Conservation (phyloP, 2,888 invertebrate species). For the Amblyjoppa proteus region DNA sequence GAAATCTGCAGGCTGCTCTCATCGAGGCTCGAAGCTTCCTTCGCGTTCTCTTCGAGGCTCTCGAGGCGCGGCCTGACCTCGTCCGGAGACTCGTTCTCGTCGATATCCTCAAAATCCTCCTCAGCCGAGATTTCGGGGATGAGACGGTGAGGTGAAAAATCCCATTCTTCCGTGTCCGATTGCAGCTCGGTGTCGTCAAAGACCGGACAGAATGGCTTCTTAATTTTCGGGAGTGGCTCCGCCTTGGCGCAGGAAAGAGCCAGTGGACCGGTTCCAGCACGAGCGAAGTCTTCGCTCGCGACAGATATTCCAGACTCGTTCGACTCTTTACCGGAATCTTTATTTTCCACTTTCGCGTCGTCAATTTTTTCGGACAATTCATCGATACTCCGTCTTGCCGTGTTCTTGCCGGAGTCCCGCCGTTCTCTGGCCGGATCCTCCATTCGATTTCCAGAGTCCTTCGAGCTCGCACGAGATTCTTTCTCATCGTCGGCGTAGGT, state of each 20-base stretch:
- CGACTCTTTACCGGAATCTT: neutral
- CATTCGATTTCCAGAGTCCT: neutral
- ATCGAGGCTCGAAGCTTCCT: neutral
- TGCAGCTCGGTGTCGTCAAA: slow-evolving; percentile 67
- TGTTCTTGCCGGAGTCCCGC: neutral
- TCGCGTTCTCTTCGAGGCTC: neutral
- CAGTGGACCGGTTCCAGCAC: neutral
- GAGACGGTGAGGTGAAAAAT: slow-evolving; percentile 21
- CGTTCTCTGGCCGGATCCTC: neutral
- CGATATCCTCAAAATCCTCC: neutral
- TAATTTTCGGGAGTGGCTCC: neutral
- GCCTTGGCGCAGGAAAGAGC: neutral
- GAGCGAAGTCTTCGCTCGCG: neutral
- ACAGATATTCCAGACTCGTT: neutral
- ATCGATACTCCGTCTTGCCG: neutral
- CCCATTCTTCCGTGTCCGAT: slow-evolving; percentile 66
- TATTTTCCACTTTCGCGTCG: neutral
- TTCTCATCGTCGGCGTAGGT: neutral
- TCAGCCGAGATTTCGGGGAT: neutral
- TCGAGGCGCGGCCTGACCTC: neutral
- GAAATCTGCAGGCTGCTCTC: slow-evolving; percentile 54
- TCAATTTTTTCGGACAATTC: neutral
- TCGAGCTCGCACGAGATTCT: neutral
- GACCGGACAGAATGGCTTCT: slow-evolving; percentile 41
- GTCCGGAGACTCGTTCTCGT: neutral